Percentiles rank a stretch among this genome's conserved stretches.
Conservation (phyloP, 2,888 invertebrate genomes). For the Drosophila yooni region DNA sequence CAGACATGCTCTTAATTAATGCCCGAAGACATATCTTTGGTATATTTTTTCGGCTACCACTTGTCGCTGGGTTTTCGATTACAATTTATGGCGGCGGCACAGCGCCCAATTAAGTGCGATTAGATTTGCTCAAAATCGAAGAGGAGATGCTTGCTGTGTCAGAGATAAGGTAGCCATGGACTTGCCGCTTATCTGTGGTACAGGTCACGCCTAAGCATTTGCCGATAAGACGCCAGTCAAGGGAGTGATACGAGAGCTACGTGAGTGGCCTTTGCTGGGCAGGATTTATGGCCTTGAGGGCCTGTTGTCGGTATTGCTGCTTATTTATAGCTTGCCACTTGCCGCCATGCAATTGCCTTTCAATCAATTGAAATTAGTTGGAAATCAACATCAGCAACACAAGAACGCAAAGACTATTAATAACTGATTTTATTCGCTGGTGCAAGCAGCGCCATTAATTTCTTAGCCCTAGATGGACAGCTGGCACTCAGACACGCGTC, state of each 20-base stretch:
- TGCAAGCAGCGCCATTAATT: constrained; percentile 57
- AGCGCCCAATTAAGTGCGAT: constrained; percentile 64
- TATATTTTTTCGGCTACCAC: constrained; percentile 10
- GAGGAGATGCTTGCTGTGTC: background rate
- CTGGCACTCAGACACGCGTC: constrained; percentile 56
- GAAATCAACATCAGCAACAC: constrained; percentile 43
- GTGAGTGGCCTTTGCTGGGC: constrained; percentile 45
- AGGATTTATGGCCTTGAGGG: constrained; percentile 42
- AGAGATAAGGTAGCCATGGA: constrained; percentile 51
- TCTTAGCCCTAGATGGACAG: constrained; percentile 52
- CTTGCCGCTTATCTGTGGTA: constrained; percentile 51
- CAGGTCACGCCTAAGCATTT: constrained; percentile 38
- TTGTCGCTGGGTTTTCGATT: constrained; percentile 39
- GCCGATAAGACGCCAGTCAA: constrained; percentile 53
- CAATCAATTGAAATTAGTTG: constrained; percentile 72
- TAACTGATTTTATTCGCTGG: constrained; percentile 69
- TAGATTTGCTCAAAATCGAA: constrained; percentile 53
- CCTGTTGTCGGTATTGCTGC: background rate
- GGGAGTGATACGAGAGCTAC: background rate
- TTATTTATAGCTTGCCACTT: constrained; percentile 64
- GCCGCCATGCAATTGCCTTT: constrained; percentile 57
- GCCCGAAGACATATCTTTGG: constrained; percentile 24
- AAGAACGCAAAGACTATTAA: constrained; percentile 56
- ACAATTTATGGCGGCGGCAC: constrained; percentile 45
- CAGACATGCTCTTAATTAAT: constrained; percentile 48